phyloP scores from a whole-genome alignment of 2,113 vertebrate genomes.

The Trematocara variabile region DNA sequence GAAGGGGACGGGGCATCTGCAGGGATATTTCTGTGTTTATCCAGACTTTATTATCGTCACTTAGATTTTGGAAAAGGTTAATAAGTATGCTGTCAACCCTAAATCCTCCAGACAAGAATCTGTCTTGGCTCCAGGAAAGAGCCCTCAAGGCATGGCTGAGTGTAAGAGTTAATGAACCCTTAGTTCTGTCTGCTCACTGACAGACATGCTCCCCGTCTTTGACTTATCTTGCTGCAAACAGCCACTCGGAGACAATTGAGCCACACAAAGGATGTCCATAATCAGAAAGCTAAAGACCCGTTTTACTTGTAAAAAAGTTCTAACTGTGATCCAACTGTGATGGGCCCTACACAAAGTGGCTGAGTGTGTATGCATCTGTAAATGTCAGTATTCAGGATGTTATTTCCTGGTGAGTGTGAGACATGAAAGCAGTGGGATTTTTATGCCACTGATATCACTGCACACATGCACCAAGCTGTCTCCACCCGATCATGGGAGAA shows the following conservation, averaged over 20 bases:
- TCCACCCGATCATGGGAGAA: constrained; percentile 60
- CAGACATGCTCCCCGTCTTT: background rate
- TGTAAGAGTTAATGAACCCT: constrained; percentile 37
- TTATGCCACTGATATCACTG: constrained; percentile 12
- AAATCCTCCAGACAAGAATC: background rate
- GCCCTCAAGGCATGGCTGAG: constrained; percentile 11
- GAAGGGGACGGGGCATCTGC: background rate
- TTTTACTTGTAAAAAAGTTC: background rate
- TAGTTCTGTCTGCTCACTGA: constrained; percentile 26
- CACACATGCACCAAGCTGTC: constrained; percentile 28
- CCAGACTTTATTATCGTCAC: background rate
- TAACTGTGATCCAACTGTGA: background rate
- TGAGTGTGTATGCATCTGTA: background rate
- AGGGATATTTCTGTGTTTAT: background rate
- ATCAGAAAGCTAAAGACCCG: background rate
- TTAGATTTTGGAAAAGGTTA: background rate
- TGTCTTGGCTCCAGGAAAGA: background rate
- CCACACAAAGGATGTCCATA: background rate
- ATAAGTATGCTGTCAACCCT: constrained; percentile 13
- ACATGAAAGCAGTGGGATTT: constrained; percentile 29
- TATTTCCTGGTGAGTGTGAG: constrained; percentile 47
- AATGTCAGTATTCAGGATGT: background rate
- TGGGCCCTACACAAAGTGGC: background rate
- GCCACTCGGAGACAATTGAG: constrained; percentile 23
- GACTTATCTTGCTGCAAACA: constrained; percentile 29